phyloP scores from a whole-genome alignment of 2,888 invertebrate genomes.

The Cryptocephalus primarius region DNA sequence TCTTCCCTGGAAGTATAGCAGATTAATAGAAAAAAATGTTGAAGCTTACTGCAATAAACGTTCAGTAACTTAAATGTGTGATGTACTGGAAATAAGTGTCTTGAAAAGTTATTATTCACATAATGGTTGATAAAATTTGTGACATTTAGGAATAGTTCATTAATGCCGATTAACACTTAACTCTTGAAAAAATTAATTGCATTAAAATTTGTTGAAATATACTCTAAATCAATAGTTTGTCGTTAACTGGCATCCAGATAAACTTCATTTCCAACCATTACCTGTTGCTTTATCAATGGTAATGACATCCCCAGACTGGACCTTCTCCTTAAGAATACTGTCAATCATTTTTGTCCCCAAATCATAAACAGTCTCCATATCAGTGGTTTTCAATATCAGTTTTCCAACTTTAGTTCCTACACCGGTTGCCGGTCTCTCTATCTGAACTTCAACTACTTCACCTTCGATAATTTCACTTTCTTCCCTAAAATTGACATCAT shows the following conservation, averaged over 20 bases:
- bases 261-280: background rate
- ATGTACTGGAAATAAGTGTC: too few species aligned
- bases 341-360: conserved; percentile 98
- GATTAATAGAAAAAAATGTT: background rate
- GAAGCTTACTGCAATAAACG: background rate
- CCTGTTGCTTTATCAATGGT: conserved; percentile 99
- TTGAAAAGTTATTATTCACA: too few species aligned
- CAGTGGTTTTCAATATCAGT: conserved; percentile 94
- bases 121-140: too few species aligned
- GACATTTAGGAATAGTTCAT: too few species aligned
- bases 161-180: too few species aligned
- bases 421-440: conserved; percentile 89
- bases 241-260: too few species aligned
- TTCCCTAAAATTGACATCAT: conserved; percentile 49
- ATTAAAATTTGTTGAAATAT: too few species aligned
- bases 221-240: too few species aligned
- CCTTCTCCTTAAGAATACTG: conserved; percentile 90
- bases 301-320: conserved; percentile 91
- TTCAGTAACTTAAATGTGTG: too few species aligned
- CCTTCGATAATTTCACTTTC: conserved; percentile 99
- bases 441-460: conserved; percentile 95
- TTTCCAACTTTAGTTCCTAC: conserved; percentile 83
- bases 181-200: too few species aligned
- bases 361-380: conserved; percentile 99
- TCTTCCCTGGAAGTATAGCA: conserved; percentile 27